These are phyloP conservation scores for Agrilus cyanescens DNA, from an alignment of 2,888 invertebrate genomes.

Conservation along the genomic window DNA sequence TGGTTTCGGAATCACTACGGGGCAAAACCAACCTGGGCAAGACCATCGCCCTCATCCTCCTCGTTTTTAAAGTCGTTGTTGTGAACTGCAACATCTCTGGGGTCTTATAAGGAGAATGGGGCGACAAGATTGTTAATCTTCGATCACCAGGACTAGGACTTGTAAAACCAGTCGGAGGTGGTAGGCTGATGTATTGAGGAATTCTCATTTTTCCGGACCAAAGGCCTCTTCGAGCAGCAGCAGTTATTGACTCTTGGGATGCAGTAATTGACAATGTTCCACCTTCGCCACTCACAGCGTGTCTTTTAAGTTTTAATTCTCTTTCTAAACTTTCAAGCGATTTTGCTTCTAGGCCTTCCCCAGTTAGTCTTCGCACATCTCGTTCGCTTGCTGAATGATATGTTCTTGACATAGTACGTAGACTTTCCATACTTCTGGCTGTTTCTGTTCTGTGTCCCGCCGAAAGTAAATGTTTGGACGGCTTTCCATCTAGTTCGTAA, in stretches of 20 bases:
- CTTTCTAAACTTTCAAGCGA: conserved; percentile 48
- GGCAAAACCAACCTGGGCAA: conserved; percentile 64
- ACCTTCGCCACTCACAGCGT: conserved; percentile 52
- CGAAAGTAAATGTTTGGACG: conserved; percentile 42
- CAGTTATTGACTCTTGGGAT: conserved; percentile 38
- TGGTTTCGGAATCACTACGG: conserved; percentile 62
- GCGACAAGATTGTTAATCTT: conserved; percentile 66
- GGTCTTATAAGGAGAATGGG: conserved; percentile 61
- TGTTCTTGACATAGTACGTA: conserved; percentile 46
- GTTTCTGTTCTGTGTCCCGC: conserved; percentile 44
- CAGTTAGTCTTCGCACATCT: conserved; percentile 44
- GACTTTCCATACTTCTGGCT: conserved; percentile 60
- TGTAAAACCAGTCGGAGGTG: conserved; percentile 48
- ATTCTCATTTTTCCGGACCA: conserved; percentile 55
- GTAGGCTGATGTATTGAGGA: conserved; percentile 58
- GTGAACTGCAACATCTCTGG: conserved; percentile 53
- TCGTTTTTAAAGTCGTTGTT: conserved; percentile 39
- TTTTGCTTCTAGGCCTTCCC: conserved; percentile 41
- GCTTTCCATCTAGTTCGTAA: conserved; percentile 42
- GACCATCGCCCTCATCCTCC: conserved; percentile 61
- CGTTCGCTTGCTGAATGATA: conserved; percentile 55
- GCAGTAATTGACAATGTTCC: conserved; percentile 27
- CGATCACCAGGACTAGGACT: conserved; percentile 43
- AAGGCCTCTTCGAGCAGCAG: conserved; percentile 53
- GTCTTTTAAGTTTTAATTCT: conserved; percentile 43